These are phyloP conservation scores for Osmoderma eremita DNA, from an alignment of 2,888 invertebrate genomes.

Conservation along the genomic window DNA sequence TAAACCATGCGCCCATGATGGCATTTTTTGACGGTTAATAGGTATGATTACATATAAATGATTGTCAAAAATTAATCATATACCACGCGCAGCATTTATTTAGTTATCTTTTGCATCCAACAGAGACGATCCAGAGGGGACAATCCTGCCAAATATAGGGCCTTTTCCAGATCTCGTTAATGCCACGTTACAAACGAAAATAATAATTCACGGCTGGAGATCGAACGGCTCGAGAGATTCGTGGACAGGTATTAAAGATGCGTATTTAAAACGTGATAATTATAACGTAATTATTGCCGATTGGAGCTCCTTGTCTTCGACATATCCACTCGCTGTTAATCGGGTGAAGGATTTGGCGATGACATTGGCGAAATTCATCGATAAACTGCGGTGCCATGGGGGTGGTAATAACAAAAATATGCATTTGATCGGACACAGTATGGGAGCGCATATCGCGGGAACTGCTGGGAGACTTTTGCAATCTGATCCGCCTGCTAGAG, in stretches of 20 bases:
- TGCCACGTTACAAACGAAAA: conserved; percentile 56
- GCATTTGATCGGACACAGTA: conserved; percentile 71
- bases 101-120: conserved; percentile 5
- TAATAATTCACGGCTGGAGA: conserved; percentile 69
- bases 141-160: not conserved
- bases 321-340: conserved; percentile 56
- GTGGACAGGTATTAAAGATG: conserved; percentile 64
- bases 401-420: conserved; percentile 61
- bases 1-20: too few species aligned
- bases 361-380: conserved; percentile 63
- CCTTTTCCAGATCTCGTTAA: not conserved
- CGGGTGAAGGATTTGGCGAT: conserved; percentile 65
- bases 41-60: too few species aligned
- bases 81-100: conserved; percentile 39
- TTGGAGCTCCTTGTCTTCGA: conserved; percentile 58
- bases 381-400: conserved; percentile 58
- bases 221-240: conserved; percentile 62
- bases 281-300: conserved; percentile 67
- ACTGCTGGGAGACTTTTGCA: conserved; percentile 59
- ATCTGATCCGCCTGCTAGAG: conserved; percentile 66
- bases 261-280: conserved; percentile 62
- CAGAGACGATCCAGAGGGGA: not conserved
- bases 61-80: conserved; percentile 39
- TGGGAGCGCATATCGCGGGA: conserved; percentile 69
- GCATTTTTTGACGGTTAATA: too few species aligned